Percentiles rank a stretch among this genome's conserved stretches.
Evolutionary conservation across 2,113 vertebrate species (phyloP).

Genomic region (Oncorhynchus keta): DNA sequence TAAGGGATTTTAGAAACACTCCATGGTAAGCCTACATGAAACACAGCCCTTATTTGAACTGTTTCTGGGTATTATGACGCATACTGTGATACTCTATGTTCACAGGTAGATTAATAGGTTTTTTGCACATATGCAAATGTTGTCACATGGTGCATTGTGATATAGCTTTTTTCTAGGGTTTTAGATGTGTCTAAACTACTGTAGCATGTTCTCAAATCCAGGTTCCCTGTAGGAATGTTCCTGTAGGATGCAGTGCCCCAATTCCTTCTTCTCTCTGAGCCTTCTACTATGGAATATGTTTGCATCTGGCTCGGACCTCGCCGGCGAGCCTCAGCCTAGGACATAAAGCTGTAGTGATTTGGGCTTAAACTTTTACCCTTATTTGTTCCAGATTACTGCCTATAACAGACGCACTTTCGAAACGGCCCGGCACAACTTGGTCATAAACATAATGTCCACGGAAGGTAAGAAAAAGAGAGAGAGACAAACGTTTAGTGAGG

Average conservation of each 20-base stretch:
- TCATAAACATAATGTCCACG: slow-evolving; percentile 96
- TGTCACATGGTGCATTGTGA: slow-evolving; percentile 44
- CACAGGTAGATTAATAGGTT: slow-evolving; percentile 1
- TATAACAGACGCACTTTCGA: slow-evolving; percentile 97
- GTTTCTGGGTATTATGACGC: no score
- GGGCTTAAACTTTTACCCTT: slow-evolving; percentile 65
- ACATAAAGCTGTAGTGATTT: slow-evolving; percentile 64
- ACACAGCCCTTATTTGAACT: no score
- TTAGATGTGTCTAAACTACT: slow-evolving; percentile 31
- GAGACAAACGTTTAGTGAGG: neutral
- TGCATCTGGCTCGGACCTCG: slow-evolving; percentile 42
- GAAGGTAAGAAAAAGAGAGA: slow-evolving; percentile 81
- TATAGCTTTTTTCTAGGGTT: neutral
- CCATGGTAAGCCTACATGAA: no score
- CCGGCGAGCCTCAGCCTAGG: slow-evolving; percentile 48
- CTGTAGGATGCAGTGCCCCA: slow-evolving; percentile 1
- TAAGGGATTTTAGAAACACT: no score
- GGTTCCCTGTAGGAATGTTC: slow-evolving; percentile 29
- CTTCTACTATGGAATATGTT: slow-evolving; percentile 52
- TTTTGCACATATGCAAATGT: slow-evolving; percentile 14
- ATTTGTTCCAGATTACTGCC: slow-evolving; percentile 89
- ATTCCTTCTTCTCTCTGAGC: slow-evolving; percentile 30
- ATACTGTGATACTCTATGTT: slow-evolving; percentile 52
- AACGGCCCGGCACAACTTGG: slow-evolving; percentile 94
- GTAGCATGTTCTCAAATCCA: slow-evolving; percentile 44